These are phyloP conservation scores for Agrotis exclamationis DNA, from an alignment of 2,888 invertebrate species.

Conservation along the genomic window DNA sequence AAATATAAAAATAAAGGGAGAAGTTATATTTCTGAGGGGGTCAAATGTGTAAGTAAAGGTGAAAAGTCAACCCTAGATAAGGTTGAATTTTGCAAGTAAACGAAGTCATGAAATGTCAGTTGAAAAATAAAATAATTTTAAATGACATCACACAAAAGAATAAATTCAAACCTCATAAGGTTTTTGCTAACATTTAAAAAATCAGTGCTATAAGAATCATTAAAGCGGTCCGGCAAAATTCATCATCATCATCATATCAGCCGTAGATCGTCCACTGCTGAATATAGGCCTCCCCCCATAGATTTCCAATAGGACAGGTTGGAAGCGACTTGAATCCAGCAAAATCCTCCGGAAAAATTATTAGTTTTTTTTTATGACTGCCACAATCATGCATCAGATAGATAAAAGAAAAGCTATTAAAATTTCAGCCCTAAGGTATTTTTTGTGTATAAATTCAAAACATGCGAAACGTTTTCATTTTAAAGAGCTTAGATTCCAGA, in stretches of 20 bases:
- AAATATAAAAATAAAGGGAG: neutral
- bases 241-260: no score
- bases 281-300: no score
- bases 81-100: neutral
- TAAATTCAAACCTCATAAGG: slow-evolving; percentile 8
- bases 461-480: neutral
- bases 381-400: no score
- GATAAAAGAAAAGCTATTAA: neutral
- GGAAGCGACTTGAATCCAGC: no score
- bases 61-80: neutral
- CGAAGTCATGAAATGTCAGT: neutral
- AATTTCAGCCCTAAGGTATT: neutral
- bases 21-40: neutral
- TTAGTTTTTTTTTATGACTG: no score
- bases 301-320: no score
- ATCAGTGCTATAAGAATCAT: no score
- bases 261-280: no score
- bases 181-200: no score
- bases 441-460: neutral
- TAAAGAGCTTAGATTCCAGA: neutral
- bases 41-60: neutral
- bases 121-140: neutral
- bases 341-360: no score
- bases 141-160: neutral
- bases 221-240: no score